A percentile compares a stretch with the other conserved stretches of the same genome.
These are phyloP conservation scores for Monoplex corrugatus DNA, from an alignment of 2,888 invertebrate genomes.

Conservation along the genomic window DNA sequence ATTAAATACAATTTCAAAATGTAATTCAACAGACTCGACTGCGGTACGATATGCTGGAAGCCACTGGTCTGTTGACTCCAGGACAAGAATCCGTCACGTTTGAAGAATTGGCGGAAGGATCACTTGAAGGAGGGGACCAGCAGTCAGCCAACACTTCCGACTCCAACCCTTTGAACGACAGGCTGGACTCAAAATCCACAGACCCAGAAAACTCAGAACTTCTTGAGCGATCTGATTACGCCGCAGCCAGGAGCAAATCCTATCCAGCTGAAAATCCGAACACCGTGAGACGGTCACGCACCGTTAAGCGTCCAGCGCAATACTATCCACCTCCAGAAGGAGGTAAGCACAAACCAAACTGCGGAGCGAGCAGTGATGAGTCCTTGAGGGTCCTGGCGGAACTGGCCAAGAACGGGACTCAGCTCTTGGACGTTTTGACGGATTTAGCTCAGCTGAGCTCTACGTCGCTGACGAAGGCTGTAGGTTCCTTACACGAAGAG, in stretches of 20 bases:
- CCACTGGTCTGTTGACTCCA: slow-evolving; percentile 13
- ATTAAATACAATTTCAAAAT: too few species aligned
- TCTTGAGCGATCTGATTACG: background rate
- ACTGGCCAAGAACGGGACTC: slow-evolving; percentile 57
- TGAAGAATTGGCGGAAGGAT: slow-evolving; percentile 33
- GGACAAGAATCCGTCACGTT: background rate
- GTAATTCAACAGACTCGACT: slow-evolving; percentile 51
- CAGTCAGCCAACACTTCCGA: background rate
- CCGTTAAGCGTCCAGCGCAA: too few species aligned
- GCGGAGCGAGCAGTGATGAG: background rate
- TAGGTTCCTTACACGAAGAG: slow-evolving; percentile 65
- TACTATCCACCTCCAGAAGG: too few species aligned
- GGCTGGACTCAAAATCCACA: background rate
- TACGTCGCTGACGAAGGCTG: slow-evolving; percentile 61
- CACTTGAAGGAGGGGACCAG: slow-evolving; percentile 19
- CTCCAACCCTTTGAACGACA: background rate
- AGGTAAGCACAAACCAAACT: too few species aligned
- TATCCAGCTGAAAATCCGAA: background rate
- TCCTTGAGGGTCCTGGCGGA: slow-evolving; percentile 47
- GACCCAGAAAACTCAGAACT: background rate
- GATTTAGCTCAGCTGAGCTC: slow-evolving; percentile 69
- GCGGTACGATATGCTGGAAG: slow-evolving; percentile 60
- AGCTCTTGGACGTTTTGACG: slow-evolving; percentile 64
- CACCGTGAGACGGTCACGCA: too few species aligned
- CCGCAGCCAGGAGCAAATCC: background rate